These are phyloP conservation scores for Glaucidium brasilianum DNA, from an alignment of 2,113 vertebrate genomes.

Conservation along the genomic window DNA sequence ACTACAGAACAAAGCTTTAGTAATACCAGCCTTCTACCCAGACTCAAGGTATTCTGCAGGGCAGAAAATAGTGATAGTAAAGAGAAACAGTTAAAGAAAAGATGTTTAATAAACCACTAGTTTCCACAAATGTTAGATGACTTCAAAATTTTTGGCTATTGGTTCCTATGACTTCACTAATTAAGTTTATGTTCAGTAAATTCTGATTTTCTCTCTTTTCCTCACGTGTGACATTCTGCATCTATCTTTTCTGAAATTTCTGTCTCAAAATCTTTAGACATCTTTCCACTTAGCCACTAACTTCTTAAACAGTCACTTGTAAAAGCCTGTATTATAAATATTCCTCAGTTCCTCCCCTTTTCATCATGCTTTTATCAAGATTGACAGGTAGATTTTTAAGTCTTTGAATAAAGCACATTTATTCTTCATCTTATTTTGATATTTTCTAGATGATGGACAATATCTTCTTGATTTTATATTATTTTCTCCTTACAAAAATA, in stretches of 20 bases:
- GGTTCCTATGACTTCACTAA: neutral
- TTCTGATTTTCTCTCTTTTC: neutral
- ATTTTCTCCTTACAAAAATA: neutral
- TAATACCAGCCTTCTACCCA: rapidly evolving
- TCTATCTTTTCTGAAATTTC: neutral
- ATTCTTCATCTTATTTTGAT: neutral
- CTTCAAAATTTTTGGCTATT: neutral
- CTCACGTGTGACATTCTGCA: neutral
- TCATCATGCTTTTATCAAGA: neutral
- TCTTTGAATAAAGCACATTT: neutral
- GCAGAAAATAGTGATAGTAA: neutral
- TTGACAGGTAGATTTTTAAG: neutral
- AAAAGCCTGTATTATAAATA: neutral
- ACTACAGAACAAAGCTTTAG: neutral
- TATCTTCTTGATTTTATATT: neutral
- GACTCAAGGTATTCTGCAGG: neutral
- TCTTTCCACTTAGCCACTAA: neutral
- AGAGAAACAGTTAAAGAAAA: neutral
- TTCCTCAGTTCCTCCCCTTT: neutral
- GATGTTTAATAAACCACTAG: neutral
- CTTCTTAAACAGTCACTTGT: neutral
- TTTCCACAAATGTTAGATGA: neutral
- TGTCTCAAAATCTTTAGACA: neutral
- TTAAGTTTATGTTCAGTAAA: neutral
- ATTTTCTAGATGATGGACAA: neutral